These are phyloP conservation scores for Hyphantria cunea DNA, from an alignment of 1,140 invertebrate genomes.

Conservation along the genomic window DNA sequence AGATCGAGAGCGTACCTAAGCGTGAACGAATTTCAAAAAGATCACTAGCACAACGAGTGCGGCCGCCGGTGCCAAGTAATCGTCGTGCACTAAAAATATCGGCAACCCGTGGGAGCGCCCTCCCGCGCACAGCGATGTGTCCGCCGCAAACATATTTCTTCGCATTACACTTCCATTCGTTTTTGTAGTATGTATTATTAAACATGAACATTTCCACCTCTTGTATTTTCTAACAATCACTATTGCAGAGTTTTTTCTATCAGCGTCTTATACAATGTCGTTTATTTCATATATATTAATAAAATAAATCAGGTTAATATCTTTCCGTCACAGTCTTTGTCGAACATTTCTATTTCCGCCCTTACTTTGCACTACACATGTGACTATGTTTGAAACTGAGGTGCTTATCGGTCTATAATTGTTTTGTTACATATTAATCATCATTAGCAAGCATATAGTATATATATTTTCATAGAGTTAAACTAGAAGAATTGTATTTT, in stretches of 20 bases:
- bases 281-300: too few species aligned
- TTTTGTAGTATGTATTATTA: conserved; percentile 26
- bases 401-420: too few species aligned
- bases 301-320: too few species aligned
- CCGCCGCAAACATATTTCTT: conserved; percentile 72
- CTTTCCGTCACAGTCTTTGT: too few species aligned
- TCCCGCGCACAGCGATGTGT: conserved; percentile 74
- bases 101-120: conserved; percentile 81
- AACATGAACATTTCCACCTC: conserved; percentile 2
- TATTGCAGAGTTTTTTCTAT: conserved; percentile 6
- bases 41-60: conserved; percentile 77
- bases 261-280: neutral
- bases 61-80: conserved; percentile 80
- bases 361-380: too few species aligned
- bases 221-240: conserved; percentile 5
- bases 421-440: too few species aligned
- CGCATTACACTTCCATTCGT: conserved; percentile 55
- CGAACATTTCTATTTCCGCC: too few species aligned
- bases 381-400: too few species aligned
- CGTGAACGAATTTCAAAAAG: conserved; percentile 73
- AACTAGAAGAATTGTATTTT: too few species aligned
- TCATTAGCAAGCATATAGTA: too few species aligned
- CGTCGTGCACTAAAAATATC: conserved; percentile 80
- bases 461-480: too few species aligned
- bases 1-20: conserved; percentile 67